Evolutionary conservation across 2,113 vertebrate species (phyloP).

Genomic region (Anser brachyrhynchus): DNA sequence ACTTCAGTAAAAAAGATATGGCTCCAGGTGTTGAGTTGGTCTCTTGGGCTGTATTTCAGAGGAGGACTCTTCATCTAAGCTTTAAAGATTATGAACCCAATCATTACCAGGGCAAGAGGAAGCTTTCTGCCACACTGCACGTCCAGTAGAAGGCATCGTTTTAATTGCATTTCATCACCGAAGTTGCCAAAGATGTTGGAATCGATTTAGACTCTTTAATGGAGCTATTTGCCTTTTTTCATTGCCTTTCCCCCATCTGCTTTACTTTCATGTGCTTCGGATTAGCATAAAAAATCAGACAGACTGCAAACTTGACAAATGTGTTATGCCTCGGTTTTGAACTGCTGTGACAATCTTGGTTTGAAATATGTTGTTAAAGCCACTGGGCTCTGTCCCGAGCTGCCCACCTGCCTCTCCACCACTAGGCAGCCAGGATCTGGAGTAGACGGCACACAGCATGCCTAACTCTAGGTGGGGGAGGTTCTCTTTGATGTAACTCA

Average conservation of each 20-base stretch:
- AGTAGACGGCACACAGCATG: background rate
- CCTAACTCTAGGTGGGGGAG: background rate
- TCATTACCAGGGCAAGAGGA: background rate
- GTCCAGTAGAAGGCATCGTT: background rate
- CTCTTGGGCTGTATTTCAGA: background rate
- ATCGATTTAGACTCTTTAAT: conserved; percentile 62
- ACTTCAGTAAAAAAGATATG: conserved; percentile 19
- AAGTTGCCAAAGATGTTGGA: conserved; percentile 52
- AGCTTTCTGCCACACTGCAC: background rate
- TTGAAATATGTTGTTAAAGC: conserved; percentile 11
- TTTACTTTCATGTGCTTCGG: conserved; percentile 71
- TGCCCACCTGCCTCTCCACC: conserved; percentile 27
- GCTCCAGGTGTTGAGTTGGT: background rate
- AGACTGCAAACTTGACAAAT: conserved; percentile 76
- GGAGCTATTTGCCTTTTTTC: conserved; percentile 50
- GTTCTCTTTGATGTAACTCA: conserved; percentile 28
- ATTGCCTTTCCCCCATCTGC: conserved; percentile 76
- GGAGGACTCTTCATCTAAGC: background rate
- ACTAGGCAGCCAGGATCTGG: background rate
- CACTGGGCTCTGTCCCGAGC: conserved; percentile 15
- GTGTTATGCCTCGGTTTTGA: conserved; percentile 61
- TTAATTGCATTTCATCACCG: background rate
- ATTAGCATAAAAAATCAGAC: conserved; percentile 78
- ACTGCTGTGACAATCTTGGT: conserved; percentile 45
- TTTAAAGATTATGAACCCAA: background rate